Base-by-base conservation (phyloP, 2,113 vertebrate species). In the Cranoglanis bouderius region DNA sequence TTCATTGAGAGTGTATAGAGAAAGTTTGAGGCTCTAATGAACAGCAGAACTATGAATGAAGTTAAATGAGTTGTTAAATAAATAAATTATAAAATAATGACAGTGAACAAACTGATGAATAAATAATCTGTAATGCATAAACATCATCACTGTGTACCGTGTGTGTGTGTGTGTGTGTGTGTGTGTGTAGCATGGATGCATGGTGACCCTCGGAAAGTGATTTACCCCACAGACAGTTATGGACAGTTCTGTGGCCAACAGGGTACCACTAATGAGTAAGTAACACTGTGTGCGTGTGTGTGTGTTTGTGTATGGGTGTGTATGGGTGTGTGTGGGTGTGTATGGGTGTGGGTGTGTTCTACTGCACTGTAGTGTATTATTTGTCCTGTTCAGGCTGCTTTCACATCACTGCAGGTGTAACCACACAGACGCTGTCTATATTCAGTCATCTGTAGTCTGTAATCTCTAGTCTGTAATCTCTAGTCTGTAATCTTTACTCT, bases 161-260 rank as follows among this genome's bases (percentile, higher is more conserved):
- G 14, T 72, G 63, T 82, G 83, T 53, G 24, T 49, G 24, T 55
- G 29, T 59, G 55, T 51, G 43, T 63, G 59, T 85, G 46, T 74
- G 53, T 19, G 57, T 77, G 86, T 82, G 32, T 83, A 99, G 98
- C 98, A 91, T 99, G 98, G 98, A 94, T 97, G 87, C 96, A 98
- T 0, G 98, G 98, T 0, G 98, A 99, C 91, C 97, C 97, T 89
- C 96, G 97, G 92, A 99, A 98, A 95, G 95, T 99, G 75, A 93
- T 97, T 87, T 98, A 97, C 90, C 97, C 98, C 43, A 98, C 98
- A 29, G 97, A 99, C 96, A 99, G 98, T 95, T 94, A 95, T 6
- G 98, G 98, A 16, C 96, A 99, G 88, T 98, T 99, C 92, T 99
- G 98, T 92, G 98, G 98, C 74, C 97, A 99, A 91, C 96, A 96